phyloP scores from a whole-genome alignment of 2,797 vertebrate species.

The Dallia pectoralis region DNA sequence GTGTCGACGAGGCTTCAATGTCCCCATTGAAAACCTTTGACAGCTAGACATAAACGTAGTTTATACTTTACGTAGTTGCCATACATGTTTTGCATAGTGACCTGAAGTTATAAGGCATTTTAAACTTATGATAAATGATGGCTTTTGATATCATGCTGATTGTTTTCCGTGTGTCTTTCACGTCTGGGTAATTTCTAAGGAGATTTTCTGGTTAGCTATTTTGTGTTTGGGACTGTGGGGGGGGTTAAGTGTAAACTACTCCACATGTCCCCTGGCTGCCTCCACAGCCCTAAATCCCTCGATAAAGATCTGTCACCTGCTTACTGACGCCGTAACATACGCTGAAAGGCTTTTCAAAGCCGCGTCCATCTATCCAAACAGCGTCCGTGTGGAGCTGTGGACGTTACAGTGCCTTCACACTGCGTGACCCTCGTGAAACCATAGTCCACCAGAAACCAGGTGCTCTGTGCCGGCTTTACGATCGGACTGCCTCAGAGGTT shows the following conservation, averaged over 20 bases:
- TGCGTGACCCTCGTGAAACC: conserved; percentile 36
- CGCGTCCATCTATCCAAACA: conserved; percentile 29
- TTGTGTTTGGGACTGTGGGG: conserved; percentile 6
- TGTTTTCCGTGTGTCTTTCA: too few species aligned
- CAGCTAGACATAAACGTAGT: too few species aligned
- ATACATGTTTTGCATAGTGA: too few species aligned
- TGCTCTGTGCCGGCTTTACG: conserved; percentile 48
- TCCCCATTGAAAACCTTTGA: too few species aligned
- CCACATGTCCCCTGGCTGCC: conserved; percentile 56
- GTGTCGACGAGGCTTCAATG: too few species aligned
- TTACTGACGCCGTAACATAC: conserved; percentile 56
- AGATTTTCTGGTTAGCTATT: conserved; percentile 23
- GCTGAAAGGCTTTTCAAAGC: conserved; percentile 52
- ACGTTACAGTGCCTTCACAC: conserved; percentile 17
- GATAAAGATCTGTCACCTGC: conserved; percentile 50
- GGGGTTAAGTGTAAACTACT: conserved; percentile 14
- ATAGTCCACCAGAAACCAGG: conserved; percentile 35
- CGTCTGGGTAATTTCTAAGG: too few species aligned
- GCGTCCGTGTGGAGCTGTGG: conserved; percentile 32
- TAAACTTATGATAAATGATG: too few species aligned
- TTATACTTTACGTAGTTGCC: too few species aligned
- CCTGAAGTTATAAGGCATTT: too few species aligned
- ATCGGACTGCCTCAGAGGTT: conserved; percentile 26
- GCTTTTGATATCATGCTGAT: too few species aligned
- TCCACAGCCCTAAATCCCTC: conserved; percentile 47